These are phyloP conservation scores for Gymnobelideus leadbeateri DNA, from an alignment of 2,113 vertebrate species.

Conservation along the genomic window DNA sequence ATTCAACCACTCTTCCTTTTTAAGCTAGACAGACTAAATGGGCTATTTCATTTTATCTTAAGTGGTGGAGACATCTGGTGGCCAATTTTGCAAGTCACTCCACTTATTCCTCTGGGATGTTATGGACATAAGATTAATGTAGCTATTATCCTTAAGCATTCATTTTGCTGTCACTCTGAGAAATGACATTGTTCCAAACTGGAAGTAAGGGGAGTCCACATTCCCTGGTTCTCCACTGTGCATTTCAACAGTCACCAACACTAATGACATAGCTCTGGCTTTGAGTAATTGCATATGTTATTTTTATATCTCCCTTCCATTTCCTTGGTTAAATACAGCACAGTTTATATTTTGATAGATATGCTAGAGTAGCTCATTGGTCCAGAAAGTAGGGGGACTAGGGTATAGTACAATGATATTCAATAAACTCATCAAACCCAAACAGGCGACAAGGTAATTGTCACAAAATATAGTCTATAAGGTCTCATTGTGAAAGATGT, in stretches of 20 bases:
- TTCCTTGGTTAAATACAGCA: constrained; percentile 28
- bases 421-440: neutral
- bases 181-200: constrained; percentile 37
- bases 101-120: constrained; percentile 5
- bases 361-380: neutral
- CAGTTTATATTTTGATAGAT: neutral
- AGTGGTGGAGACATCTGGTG: constrained; percentile 60
- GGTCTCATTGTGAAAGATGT: constrained; percentile 27
- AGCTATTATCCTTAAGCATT: constrained; percentile 13
- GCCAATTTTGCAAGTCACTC: neutral
- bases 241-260: constrained; percentile 6
- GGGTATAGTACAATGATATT: neutral
- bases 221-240: neutral
- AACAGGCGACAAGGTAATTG: constrained; percentile 23
- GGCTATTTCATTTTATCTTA: constrained; percentile 18
- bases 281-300: neutral
- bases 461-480: constrained; percentile 5
- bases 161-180: constrained; percentile 40
- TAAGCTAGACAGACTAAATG: neutral
- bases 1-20: neutral
- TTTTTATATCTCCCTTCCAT: neutral
- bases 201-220: neutral
- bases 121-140: constrained; percentile 26
- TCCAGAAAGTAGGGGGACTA: neutral
- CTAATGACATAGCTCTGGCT: neutral